Evolutionary conservation across 2,888 invertebrate species (phyloP).

Genomic region (Gnatocerus cornutus): DNA sequence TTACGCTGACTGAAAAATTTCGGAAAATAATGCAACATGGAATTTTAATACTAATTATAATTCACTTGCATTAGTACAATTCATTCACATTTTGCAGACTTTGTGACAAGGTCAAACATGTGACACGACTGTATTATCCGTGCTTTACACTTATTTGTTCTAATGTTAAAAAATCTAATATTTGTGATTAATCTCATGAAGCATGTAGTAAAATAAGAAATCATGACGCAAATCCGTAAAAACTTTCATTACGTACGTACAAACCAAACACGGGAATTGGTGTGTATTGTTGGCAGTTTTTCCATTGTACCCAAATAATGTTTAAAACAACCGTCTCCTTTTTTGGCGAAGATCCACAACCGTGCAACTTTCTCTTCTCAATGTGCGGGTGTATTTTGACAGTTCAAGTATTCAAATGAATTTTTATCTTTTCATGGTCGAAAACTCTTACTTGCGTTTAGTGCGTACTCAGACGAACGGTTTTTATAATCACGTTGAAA

Average conservation of each 20-base stretch:
- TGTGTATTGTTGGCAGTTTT: constrained; percentile 19
- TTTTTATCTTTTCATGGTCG: constrained; percentile 24
- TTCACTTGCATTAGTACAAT: too few species aligned
- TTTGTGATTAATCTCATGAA: neutral
- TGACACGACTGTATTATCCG: neutral
- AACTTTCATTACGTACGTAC: neutral
- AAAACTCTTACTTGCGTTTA: constrained; percentile 5
- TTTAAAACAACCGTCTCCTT: constrained; percentile 26
- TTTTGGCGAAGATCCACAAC: constrained; percentile 21
- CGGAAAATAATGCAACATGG: too few species aligned
- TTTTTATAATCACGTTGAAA: constrained; percentile 6
- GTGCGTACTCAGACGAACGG: neutral
- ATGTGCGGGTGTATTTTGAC: constrained; percentile 41
- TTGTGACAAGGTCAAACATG: too few species aligned
- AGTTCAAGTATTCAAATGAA: constrained; percentile 33
- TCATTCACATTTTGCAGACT: too few species aligned
- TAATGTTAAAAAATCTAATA: neutral
- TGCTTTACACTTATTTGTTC: constrained; percentile 1
- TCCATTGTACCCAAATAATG: constrained; percentile 11
- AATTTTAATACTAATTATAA: too few species aligned
- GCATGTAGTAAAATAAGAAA: neutral
- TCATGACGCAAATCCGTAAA: neutral
- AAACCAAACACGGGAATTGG: neutral
- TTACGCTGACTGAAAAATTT: too few species aligned
- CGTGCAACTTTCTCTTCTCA: constrained; percentile 32